phyloP scores from a whole-genome alignment of 2,113 vertebrate species.

The Mustelus asterias region DNA sequence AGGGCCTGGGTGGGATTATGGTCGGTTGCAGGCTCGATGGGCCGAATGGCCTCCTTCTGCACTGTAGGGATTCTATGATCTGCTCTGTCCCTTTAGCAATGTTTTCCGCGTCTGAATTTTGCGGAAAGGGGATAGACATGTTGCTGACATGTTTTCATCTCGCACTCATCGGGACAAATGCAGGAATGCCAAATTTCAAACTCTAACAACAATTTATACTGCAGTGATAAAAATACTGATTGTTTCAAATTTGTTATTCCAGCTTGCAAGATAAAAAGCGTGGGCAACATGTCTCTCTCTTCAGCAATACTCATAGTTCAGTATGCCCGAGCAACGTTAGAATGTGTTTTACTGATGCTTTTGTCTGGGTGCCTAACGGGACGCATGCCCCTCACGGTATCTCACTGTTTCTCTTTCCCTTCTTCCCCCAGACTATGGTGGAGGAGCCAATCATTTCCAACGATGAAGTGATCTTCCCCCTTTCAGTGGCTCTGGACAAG shows the following conservation, averaged over 20 bases:
- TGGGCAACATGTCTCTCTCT: not conserved
- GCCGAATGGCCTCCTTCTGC: too few species aligned
- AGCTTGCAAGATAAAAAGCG: not conserved
- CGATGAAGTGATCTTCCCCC: slow-evolving; percentile 75
- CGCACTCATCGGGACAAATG: not conserved
- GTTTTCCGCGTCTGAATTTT: too few species aligned
- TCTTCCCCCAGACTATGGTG: slow-evolving; percentile 58
- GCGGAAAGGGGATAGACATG: too few species aligned
- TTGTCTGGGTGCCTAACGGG: not conserved
- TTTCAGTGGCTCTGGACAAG: slow-evolving; percentile 72
- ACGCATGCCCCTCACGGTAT: not conserved
- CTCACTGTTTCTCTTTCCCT: not conserved
- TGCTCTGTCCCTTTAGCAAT: not conserved
- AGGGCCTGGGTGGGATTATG: too few species aligned
- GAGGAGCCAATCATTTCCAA: slow-evolving; percentile 69
- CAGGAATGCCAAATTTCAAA: not conserved
- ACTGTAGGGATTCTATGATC: not conserved
- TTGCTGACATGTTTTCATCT: not conserved
- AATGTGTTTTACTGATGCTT: not conserved
- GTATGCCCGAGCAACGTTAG: not conserved
- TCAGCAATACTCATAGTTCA: not conserved
- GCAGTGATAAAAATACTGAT: too few species aligned
- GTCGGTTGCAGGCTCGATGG: too few species aligned
- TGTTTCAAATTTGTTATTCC: not conserved
- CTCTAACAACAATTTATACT: not conserved